Conservation (phyloP, 2,797 vertebrate species). For the Sebastes umbrosus region DNA sequence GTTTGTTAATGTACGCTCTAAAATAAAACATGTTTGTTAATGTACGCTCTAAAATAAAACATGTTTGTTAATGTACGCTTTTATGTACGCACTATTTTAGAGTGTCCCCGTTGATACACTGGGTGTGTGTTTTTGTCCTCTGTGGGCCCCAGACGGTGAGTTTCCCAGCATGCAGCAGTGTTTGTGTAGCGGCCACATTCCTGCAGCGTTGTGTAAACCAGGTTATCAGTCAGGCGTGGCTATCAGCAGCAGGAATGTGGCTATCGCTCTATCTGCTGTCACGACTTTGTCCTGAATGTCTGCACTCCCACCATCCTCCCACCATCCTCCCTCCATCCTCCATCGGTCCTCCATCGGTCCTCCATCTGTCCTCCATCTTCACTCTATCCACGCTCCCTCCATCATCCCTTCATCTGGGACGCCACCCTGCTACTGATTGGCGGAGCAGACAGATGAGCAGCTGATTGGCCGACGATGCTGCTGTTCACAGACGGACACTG, state of each 20-base stretch:
- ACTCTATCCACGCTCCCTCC: not conserved
- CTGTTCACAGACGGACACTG: slow-evolving; percentile 4
- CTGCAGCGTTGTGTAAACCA: slow-evolving; percentile 68
- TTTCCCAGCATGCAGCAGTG: slow-evolving; percentile 63
- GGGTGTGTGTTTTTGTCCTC: slow-evolving; percentile 2
- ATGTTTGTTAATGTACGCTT: no score
- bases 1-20: no score
- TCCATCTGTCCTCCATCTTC: not conserved
- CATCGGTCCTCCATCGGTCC: no score
- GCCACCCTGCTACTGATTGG: not conserved
- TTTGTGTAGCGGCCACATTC: slow-evolving; percentile 72
- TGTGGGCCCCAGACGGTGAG: slow-evolving; percentile 51
- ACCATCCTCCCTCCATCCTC: not conserved
- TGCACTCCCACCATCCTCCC: slow-evolving; percentile 17
- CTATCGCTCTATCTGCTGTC: slow-evolving; percentile 57
- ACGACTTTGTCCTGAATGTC: slow-evolving; percentile 40
- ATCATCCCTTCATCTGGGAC: not conserved
- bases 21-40: no score
- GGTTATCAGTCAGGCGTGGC: slow-evolving; percentile 67
- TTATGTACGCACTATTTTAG: no score
- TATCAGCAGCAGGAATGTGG: slow-evolving; percentile 64
- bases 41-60: no score
- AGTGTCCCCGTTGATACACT: no score
- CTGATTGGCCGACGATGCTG: not conserved
- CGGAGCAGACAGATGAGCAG: not conserved